Evolutionary conservation across 2,797 vertebrate genomes (phyloP), one percentile per base, ranked within the genome.

Genomic region (Trachops cirrhosus): DNA sequence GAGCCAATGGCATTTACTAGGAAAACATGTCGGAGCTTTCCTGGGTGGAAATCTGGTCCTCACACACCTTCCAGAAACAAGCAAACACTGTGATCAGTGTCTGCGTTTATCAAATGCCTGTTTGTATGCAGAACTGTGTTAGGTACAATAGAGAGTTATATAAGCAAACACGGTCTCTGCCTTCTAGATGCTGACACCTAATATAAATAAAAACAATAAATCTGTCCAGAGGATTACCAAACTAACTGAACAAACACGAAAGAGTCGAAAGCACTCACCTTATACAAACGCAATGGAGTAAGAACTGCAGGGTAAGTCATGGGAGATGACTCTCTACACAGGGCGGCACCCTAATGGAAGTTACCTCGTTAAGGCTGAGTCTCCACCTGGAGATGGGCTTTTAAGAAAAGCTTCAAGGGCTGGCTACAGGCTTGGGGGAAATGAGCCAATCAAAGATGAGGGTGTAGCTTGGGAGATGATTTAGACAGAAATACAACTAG

Each of bases 161-260:
- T 74, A 95, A 96, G 86, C 94, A 94, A 97, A 96, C 92, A 79
- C 0, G 48, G 64, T 89, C 75, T 93, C 93, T 97, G 96, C 84
- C 94, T 92, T 93, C 52, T 86, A 68, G 78, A 96, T 93, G 94
- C 92, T 85, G 64, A 96, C 94, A 93, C 91, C 94, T 93, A 94
- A 89, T 93, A 95, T 97, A 97, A 97, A 97, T 96, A 97, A 97
- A 96, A 97, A 97, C 97, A 97, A 73, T 95, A 95, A 96, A 96
- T 86, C 95, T 97, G 96, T 87, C 95, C 86, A 82, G 89, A 92
- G 96, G 95, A 97, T 97, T 96, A 93, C 80, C 52, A 82, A 95
- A 91, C 82, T 91, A 88, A 95, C 96, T 94, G 90, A 97, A 95
- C 94, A 96, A 95, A 97, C 95, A 94, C 0, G 32, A 88, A 77